Evolutionary conservation across 1,140 invertebrate species (phyloP).

Genomic region (Cydia fagiglandana): DNA sequence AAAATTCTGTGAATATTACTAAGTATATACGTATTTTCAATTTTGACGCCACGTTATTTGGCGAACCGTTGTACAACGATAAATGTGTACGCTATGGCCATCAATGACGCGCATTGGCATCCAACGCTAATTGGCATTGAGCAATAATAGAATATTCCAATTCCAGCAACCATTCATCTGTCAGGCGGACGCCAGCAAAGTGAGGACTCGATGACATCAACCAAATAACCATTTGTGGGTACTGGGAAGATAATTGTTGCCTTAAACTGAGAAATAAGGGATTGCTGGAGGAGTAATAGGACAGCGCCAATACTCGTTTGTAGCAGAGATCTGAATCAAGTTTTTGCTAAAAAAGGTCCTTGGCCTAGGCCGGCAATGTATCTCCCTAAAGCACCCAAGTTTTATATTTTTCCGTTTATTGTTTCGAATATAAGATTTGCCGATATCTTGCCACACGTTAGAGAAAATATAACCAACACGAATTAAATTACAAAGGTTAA

Average conservation of each 20-base stretch:
- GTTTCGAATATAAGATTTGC: too few relatives aligned
- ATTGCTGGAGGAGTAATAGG: too few relatives aligned
- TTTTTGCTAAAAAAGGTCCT: too few relatives aligned
- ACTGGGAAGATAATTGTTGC: too few relatives aligned
- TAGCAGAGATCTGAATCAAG: too few relatives aligned
- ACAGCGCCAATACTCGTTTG: too few relatives aligned
- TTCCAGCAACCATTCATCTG: not conserved
- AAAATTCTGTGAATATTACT: not conserved
- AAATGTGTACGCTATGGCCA: not conserved
- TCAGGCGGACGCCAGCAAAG: not conserved
- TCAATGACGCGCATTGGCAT: not conserved
- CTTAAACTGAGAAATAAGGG: too few relatives aligned
- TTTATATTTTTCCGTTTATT: too few relatives aligned
- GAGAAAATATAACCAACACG: not conserved
- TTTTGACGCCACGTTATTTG: not conserved
- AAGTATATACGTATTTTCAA: not conserved
- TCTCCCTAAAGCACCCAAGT: too few relatives aligned
- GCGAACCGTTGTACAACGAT: not conserved
- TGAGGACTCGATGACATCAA: not conserved
- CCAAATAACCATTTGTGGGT: not conserved
- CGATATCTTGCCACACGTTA: too few relatives aligned
- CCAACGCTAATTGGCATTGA: conserved; percentile 12
- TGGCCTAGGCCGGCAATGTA: too few relatives aligned
- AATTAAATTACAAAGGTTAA: not conserved
- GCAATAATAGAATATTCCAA: not conserved